These are phyloP conservation scores for Drosophila persimilis DNA, from an alignment of 1,140 invertebrate species.

Conservation along the genomic window DNA sequence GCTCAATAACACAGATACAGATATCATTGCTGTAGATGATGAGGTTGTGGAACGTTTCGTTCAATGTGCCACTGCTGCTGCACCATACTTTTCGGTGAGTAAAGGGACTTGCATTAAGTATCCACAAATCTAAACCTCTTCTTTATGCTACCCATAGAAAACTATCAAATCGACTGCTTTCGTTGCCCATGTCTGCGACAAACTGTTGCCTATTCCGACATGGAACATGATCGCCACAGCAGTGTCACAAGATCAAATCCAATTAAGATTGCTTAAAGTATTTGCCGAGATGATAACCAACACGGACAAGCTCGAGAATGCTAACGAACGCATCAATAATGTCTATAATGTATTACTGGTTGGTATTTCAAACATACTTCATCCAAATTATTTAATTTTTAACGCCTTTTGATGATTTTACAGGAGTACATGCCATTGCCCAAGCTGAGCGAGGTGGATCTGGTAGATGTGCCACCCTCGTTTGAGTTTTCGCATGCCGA, in stretches of 20 bases:
- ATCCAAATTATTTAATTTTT: not conserved
- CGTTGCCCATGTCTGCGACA: slow-evolving; percentile 93
- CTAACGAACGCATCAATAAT: slow-evolving; percentile 88
- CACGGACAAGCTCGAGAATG: slow-evolving; percentile 90
- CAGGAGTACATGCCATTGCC: slow-evolving; percentile 92
- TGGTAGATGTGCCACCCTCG: slow-evolving; percentile 87
- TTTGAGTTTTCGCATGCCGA: slow-evolving; percentile 97
- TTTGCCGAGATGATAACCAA: slow-evolving; percentile 92
- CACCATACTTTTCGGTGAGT: slow-evolving; percentile 95
- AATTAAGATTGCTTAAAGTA: slow-evolving; percentile 93
- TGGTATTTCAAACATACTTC: slow-evolving; percentile 63
- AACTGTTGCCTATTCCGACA: slow-evolving; percentile 88
- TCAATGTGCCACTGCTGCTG: slow-evolving; percentile 92
- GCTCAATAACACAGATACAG: slow-evolving; percentile 87
- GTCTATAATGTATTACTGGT: slow-evolving; percentile 92
- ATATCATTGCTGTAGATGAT: slow-evolving; percentile 90
- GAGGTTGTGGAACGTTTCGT: slow-evolving; percentile 91
- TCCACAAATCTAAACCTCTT: slow-evolving; percentile 37
- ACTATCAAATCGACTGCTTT: slow-evolving; percentile 94
- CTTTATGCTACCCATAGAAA: slow-evolving; percentile 86
- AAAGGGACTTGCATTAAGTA: not conserved
- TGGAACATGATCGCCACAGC: slow-evolving; percentile 85
- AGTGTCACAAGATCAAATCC: slow-evolving; percentile 87
- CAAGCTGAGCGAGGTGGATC: slow-evolving; percentile 87
- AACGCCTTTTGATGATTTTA: slow-evolving; percentile 46